Base-by-base conservation (phyloP, 2,888 invertebrate genomes). In the Microplitis deprimator region DNA sequence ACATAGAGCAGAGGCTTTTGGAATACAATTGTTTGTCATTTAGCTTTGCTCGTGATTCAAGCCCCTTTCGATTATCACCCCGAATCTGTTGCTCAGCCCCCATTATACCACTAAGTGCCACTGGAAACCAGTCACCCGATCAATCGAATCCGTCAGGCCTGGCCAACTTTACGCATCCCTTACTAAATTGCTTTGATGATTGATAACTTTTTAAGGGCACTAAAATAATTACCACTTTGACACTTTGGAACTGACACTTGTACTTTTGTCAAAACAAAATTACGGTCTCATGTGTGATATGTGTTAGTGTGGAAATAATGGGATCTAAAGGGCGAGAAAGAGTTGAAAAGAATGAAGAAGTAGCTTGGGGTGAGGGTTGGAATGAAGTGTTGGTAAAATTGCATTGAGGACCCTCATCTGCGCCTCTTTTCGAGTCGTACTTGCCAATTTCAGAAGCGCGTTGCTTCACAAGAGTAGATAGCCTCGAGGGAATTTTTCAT, bases 81-180 rank as follows among this genome's bases (percentile, higher is more conserved):
- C 41, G 38, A 67, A 39, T 38, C 73, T 67, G 73, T 73, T 73
- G 73, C 73, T 59, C 39, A 62, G 6, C 41, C 41, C 16, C 8
- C 1, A n/a, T 13, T 7, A 72, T 16, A 61, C n/a, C 70, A 71
- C 61, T 16, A 50, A 41, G 29, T 20, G 17, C 8, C 41, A 73
- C 50, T 29, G 67, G 40, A 59, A 64, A 20, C 59, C 73, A 67
- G n/a, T 59, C 50, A 59, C 50, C 70, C 73, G 67, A 73, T 73
- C 73, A 73, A 73, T 73, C 67, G 73, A 67, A 65, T 73, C 84
- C 41, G 76, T 68, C 41, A 72, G 61, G 68, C 68, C 40, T 29
- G 62, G 29, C 61, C 68, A 68, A 72, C 62, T 64, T 39, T 39
- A 29, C 68, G 29, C 68, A 50, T 68, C 59, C 6, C 65, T 70